Conservation (phyloP, 2,113 vertebrate species). For the Phrynosoma platyrhinos region DNA sequence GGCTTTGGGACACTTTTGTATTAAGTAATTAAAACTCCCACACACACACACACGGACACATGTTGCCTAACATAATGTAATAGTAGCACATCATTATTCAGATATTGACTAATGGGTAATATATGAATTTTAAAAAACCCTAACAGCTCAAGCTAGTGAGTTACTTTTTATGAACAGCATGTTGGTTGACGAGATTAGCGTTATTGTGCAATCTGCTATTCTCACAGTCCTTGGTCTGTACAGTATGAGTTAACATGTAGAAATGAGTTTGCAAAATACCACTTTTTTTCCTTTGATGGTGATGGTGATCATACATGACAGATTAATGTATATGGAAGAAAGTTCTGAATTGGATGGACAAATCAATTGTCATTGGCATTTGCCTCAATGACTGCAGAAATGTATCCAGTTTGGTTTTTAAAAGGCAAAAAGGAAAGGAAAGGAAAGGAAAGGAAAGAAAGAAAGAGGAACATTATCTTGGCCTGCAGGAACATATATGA, state of each 20-base stretch:
- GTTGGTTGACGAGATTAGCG: too few species aligned
- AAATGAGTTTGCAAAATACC: not conserved
- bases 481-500: conserved; percentile 55
- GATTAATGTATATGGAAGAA: not conserved
- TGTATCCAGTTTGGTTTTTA: conserved; percentile 7
- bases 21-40: too few species aligned
- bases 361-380: not conserved
- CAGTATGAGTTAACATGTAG: not conserved
- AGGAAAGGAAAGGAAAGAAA: too few species aligned
- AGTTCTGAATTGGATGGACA: not conserved
- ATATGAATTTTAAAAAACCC: too few species aligned
- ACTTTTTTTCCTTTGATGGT: not conserved
- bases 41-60: too few species aligned
- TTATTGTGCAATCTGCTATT: not conserved
- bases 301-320: not conserved
- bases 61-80: too few species aligned
- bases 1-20: too few species aligned
- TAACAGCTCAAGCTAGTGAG: too few species aligned
- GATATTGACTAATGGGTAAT: too few species aligned
- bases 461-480: conserved; percentile 8
- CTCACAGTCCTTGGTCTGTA: not conserved
- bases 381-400: conserved; percentile 43
- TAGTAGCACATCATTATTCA: too few species aligned
- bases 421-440: not conserved
- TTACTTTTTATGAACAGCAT: not conserved